Conservation (phyloP, 1,140 invertebrate species). For the Berghia stephanieae region DNA sequence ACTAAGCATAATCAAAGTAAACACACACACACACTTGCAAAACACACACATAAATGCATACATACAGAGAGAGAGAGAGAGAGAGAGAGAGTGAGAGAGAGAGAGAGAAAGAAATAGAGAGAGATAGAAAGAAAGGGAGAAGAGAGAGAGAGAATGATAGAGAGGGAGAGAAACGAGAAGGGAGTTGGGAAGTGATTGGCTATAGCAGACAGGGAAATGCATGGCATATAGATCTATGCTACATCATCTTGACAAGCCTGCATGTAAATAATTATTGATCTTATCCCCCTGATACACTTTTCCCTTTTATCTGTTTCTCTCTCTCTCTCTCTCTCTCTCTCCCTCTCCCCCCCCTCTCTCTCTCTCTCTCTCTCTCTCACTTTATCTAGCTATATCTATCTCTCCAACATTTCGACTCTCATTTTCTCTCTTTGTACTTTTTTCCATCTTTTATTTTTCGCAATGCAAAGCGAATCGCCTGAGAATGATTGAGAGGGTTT, state of each 20-base stretch:
- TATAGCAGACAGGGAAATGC: not conserved
- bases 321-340: too few species aligned
- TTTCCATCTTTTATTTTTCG: not conserved
- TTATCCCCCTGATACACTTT: not conserved
- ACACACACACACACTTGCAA: constrained; percentile 15
- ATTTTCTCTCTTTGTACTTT: not conserved
- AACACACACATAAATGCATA: too few species aligned
- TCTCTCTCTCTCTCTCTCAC: constrained; percentile 8
- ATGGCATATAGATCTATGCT: not conserved
- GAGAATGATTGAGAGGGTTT: too few species aligned
- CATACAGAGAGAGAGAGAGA: too few species aligned
- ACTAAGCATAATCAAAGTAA: not conserved
- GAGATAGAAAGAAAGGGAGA: too few species aligned
- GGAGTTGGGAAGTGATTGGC: not conserved
- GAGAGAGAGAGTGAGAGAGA: too few species aligned
- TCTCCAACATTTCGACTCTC: not conserved
- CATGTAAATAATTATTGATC: not conserved
- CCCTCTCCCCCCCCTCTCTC: too few species aligned
- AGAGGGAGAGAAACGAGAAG: not conserved
- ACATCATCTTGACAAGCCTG: too few species aligned
- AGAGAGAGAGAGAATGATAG: too few species aligned
- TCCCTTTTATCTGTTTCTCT: not conserved
- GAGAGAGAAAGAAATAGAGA: too few species aligned
- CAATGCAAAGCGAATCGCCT: too few species aligned
- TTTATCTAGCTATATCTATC: not conserved